Evolutionary conservation across 2,797 vertebrate species (phyloP).

Genomic region (Chaunax sp.): DNA sequence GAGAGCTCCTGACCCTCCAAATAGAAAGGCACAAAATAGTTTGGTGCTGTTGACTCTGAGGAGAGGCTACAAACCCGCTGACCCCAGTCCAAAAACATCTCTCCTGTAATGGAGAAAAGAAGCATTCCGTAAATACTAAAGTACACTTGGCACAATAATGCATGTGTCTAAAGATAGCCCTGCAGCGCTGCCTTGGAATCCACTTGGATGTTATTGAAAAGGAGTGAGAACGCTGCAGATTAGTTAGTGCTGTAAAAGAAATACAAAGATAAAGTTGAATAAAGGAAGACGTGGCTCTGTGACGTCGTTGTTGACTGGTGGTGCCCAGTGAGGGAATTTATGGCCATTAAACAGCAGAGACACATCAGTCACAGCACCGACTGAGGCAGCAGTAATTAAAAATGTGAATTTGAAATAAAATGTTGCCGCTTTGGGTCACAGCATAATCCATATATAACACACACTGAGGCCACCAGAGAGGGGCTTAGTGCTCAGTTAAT

Average conservation of each 20-base stretch:
- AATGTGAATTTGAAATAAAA: conserved; percentile 42
- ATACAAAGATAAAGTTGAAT: neutral
- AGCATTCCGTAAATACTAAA: conserved; percentile 56
- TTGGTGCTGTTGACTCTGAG: no score
- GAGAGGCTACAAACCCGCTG: conserved; percentile 32
- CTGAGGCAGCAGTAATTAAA: conserved; percentile 57
- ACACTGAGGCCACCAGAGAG: conserved; percentile 43
- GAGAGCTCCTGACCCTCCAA: no score
- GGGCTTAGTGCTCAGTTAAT: conserved; percentile 59
- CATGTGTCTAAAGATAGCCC: conserved; percentile 54
- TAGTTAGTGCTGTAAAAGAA: conserved; percentile 1
- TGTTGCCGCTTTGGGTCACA: conserved; percentile 28
- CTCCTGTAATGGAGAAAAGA: conserved; percentile 33
- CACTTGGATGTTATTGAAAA: conserved; percentile 23
- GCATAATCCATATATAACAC: neutral
- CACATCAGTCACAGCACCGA: no score
- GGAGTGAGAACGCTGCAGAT: conserved; percentile 23
- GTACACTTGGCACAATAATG: conserved; percentile 23
- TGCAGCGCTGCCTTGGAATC: conserved; percentile 34
- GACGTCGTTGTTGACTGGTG: neutral
- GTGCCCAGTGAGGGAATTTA: neutral
- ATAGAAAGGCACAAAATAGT: no score
- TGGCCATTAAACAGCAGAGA: no score
- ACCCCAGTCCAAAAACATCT: conserved; percentile 51
- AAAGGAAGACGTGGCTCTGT: neutral